Evolutionary conservation across 1,140 invertebrate genomes (phyloP).

Genomic region (Caenorhabditis elegans): DNA sequence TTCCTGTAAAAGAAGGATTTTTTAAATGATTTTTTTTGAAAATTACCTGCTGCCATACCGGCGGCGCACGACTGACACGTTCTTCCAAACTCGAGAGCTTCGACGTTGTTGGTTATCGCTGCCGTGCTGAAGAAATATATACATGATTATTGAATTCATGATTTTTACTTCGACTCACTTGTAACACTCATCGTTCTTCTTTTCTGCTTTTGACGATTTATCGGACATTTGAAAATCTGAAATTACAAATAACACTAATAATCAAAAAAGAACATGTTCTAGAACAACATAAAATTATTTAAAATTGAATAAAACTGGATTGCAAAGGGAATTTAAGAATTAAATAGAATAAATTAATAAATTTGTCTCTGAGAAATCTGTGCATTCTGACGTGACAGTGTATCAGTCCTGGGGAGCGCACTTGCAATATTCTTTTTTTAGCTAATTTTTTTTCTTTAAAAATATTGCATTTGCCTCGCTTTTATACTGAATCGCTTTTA

Average conservation of each 20-base stretch:
- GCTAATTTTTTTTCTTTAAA: not conserved
- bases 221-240: not conserved
- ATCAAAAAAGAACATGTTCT: too few relatives aligned
- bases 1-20: slow-evolving; percentile 26
- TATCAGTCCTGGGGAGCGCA: not conserved
- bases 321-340: not conserved
- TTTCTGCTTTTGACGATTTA: not conserved
- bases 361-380: not conserved
- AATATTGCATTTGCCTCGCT: too few relatives aligned
- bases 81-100: slow-evolving; percentile 45
- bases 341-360: not conserved
- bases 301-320: not conserved
- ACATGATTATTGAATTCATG: too few relatives aligned
- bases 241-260: not conserved
- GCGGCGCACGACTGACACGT: slow-evolving; percentile 52
- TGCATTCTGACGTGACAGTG: not conserved
- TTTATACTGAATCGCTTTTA: too few relatives aligned
- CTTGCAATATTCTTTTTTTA: not conserved
- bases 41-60: slow-evolving; percentile 46
- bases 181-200: slow-evolving; percentile 20
- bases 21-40: not conserved
- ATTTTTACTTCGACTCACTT: not conserved
- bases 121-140: slow-evolving; percentile 14
- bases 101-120: slow-evolving; percentile 46
- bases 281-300: too few relatives aligned